phyloP scores from a whole-genome alignment of 2,113 vertebrate genomes.

The Pelvicachromis taeniatus region DNA sequence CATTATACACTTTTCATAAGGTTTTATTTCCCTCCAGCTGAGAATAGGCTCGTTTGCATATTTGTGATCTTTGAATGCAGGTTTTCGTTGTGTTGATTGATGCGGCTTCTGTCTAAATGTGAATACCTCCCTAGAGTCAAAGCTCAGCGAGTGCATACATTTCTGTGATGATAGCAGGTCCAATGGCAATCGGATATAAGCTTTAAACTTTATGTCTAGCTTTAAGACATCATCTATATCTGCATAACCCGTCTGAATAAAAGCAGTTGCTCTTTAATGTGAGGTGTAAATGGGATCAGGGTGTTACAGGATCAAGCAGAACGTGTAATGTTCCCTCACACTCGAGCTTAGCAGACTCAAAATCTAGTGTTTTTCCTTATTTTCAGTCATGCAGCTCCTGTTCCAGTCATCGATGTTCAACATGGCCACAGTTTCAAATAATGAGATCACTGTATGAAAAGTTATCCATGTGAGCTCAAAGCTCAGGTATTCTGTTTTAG shows the following conservation, averaged over 20 bases:
- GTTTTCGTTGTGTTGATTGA: neutral
- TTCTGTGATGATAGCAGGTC: neutral
- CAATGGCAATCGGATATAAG: neutral
- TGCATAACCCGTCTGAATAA: neutral
- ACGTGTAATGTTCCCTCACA: neutral
- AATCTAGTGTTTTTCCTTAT: neutral
- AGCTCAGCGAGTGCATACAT: neutral
- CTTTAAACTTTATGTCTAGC: neutral
- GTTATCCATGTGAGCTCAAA: neutral
- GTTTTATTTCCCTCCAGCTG: neutral
- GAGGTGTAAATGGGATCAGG: neutral
- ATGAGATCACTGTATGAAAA: neutral
- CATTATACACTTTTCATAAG: slow-evolving; percentile 16
- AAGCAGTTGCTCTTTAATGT: neutral
- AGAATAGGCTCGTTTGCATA: neutral
- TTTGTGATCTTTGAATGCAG: neutral
- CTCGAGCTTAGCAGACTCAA: neutral
- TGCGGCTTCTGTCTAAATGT: neutral
- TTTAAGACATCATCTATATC: neutral
- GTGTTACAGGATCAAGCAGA: neutral
- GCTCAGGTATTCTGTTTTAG: neutral
- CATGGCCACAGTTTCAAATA: neutral
- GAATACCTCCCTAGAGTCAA: neutral
- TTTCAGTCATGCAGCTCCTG: neutral
- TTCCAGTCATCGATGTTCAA: neutral